Percentiles rank a stretch among this genome's conserved stretches.
Evolutionary conservation across 1,140 invertebrate species (phyloP).

Genomic region (Drosophila sulfurigaster): DNA sequence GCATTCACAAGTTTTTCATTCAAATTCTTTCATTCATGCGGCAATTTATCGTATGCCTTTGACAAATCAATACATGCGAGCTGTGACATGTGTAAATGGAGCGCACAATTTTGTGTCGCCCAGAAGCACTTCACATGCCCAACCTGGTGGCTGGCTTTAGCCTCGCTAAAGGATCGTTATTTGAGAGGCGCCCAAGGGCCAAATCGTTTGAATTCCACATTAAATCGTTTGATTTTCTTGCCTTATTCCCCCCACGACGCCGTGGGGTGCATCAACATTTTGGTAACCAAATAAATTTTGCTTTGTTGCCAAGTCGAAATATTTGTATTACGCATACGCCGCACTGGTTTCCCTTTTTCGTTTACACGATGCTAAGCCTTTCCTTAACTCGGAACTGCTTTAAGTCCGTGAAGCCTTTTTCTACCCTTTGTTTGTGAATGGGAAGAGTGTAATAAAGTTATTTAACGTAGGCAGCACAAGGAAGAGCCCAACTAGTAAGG

Average conservation of each 20-base stretch:
- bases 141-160: constrained; percentile 1
- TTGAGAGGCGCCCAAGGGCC: constrained; percentile 43
- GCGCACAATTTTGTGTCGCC: constrained; percentile 37
- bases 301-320: constrained; percentile 70
- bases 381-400: constrained; percentile 40
- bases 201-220: constrained; percentile 77
- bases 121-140: neutral
- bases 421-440: constrained; percentile 1
- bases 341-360: constrained; percentile 38
- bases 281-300: constrained; percentile 79
- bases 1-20: constrained; percentile 21
- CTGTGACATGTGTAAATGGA: constrained; percentile 63
- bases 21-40: constrained; percentile 50
- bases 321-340: constrained; percentile 74
- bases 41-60: constrained; percentile 70
- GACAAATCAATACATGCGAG: constrained; percentile 72
- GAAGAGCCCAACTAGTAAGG: neutral
- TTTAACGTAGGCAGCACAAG: neutral
- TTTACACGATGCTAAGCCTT: constrained; percentile 42
- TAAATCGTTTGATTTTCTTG: constrained; percentile 76
- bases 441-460: neutral
- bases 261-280: constrained; percentile 49
- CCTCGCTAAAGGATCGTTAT: constrained; percentile 16
- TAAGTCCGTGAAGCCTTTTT: constrained; percentile 52
- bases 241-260: constrained; percentile 8